Base-by-base conservation (phyloP, 2,113 vertebrate species). In the Tiliqua scincoides region DNA sequence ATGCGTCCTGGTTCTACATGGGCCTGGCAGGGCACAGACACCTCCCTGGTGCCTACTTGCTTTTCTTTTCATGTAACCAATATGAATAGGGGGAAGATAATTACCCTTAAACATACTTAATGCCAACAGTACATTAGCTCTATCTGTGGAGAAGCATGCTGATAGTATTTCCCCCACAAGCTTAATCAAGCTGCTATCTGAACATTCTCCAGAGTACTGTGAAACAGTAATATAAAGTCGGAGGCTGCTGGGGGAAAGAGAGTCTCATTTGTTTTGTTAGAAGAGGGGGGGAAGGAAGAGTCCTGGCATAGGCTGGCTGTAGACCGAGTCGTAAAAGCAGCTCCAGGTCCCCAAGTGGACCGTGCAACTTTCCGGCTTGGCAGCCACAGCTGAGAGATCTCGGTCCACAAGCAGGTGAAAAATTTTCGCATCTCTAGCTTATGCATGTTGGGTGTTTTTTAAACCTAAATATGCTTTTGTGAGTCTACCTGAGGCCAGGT, bases 51-150 rank as follows among this genome's bases (percentile, higher is more conserved):
- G 21, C 30, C 30, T 18, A 30, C 11, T 25, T 12, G 2, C n/a
- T 32, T 84, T 82, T 75, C 85, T 89, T 91, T 92, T 91, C 92
- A 91, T 93, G 93, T 91, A 94, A 91, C 93, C 91, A 57, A 90
- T 93, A 93, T 68, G 65, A 95, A 95, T 92, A 88, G 70, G 20
- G 95, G 95, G 93, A 91, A 89, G 93, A 96, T 95, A 95, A 96
- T 95, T 95, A 94, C 92, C 93, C 93, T 95, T 94, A 94, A 94
- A 94, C 90, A 15, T 94, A 94, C 95, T 96, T 95, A 96, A 95
- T 93, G 93, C 94, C 86, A 81, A 80, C 85, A 93, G 92, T 87
- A 90, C 94, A 88, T 95, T 96, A 95, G 95, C 95, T 86, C 95
- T 48, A 93, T 94, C 95, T 95, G 94, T 1, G 90, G 94, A 95